phyloP scores from a whole-genome alignment of 2,113 vertebrate genomes.

The Hassar affinis region DNA sequence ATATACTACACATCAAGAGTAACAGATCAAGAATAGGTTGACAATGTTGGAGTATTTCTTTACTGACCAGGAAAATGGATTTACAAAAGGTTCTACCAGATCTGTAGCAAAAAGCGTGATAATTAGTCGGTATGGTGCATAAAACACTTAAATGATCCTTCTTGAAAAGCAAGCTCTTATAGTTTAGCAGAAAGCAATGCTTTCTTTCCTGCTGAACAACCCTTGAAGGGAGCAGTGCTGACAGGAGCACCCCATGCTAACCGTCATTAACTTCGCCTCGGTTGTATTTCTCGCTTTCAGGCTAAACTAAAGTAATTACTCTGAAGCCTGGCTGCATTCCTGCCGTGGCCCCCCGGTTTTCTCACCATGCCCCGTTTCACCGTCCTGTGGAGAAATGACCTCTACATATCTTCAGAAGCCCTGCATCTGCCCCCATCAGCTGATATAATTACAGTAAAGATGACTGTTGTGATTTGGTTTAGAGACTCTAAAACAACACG shows the following conservation, averaged over 20 bases:
- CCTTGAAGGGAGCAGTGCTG: constrained; percentile 50
- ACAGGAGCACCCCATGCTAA: constrained; percentile 77
- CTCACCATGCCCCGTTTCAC: constrained; percentile 16
- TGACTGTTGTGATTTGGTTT: neutral
- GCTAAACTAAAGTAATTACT: constrained; percentile 40
- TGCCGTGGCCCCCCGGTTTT: constrained; percentile 8
- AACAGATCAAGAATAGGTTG: neutral
- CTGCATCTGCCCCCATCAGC: constrained; percentile 27
- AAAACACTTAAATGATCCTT: neutral
- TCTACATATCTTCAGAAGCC: constrained; percentile 28
- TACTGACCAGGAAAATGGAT: too few relatives aligned
- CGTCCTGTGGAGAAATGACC: constrained; percentile 35
- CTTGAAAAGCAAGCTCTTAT: neutral
- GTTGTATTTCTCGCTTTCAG: constrained; percentile 25
- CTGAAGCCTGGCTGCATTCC: constrained; percentile 24
- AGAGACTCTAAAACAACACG: constrained; percentile 2
- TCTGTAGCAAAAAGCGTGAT: neutral
- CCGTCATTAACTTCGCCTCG: constrained; percentile 41
- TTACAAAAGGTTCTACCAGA: neutral
- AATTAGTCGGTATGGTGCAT: neutral
- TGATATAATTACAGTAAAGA: constrained; percentile 45
- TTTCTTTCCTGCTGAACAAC: neutral
- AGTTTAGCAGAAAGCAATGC: neutral
- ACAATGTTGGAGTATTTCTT: neutral
- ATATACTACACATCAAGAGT: neutral